Base-by-base conservation (phyloP, 2,797 vertebrate genomes). In the Pempheris klunzingeri region DNA sequence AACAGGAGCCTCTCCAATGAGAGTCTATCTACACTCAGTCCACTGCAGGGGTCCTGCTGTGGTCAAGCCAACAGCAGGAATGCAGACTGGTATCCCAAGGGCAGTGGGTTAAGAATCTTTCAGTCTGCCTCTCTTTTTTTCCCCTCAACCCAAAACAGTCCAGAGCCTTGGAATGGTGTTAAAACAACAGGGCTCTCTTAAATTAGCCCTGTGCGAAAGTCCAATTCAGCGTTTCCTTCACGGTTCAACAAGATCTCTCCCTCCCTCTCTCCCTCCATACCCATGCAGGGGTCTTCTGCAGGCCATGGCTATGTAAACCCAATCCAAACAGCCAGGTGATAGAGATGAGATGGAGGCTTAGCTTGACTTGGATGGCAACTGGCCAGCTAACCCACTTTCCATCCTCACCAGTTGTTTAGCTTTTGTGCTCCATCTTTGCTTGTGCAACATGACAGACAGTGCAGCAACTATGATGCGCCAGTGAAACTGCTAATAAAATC, bases 371-470 rank as follows among this genome's bases (percentile, higher is more conserved):
- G 2, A 64, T 82, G 87, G 89, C 78, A 61, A 1, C 0, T 1
- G n/a, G 61, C 87, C 93, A 93, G 78, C 24, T 89, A 86, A 93
- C 88, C 88, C 87, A 88, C 67, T 92, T 93, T 93, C 68, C 24
- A 32, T 78, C n/a, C 52, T 41, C 53, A 72, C 57, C 49, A 61
- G 64, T 65, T 53, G 49, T 78, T 74, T 38, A 38, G 38, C 18
- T 59, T 32, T 32, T 41, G 41, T 53, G 39, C 6, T 5, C 17
- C 15, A 15, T 63, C 6, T n/a, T 66, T 24, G 43, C 22, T 20
- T 13, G n/a, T 36, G 60, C 74, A 64, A 44, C 74, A 44, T 59
- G 38, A 76, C 41, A 82, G 63, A 77, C 70, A 41, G 46, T 4
- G n/a, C 43, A 11, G 18, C 7, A 6, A 20, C 28, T 38, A 18